Evolutionary conservation across 2,113 vertebrate species (phyloP), one percentile per base, ranked within the genome.

Genomic region (Origma solitaria): DNA sequence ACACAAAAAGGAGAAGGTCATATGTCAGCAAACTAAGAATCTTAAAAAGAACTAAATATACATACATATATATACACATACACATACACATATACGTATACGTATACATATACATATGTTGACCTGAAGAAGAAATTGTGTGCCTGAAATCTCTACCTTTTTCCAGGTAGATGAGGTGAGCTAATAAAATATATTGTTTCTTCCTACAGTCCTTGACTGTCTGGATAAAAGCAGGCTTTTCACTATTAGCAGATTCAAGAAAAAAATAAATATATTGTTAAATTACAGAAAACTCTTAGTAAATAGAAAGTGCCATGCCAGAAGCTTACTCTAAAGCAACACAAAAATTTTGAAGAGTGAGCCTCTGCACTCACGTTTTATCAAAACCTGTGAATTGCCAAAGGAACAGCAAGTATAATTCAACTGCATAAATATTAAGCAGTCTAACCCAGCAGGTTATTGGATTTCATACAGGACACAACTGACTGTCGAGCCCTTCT

Each of bases 401-500:
- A 88, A 77, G 62, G 64, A 93, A 66, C 68, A 82, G 58, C 58
- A 77, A 94, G 80, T 38, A 23, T 68, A 90, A 89, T 85, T 94
- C 83, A 88, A 58, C 44, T 28, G 62, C 45, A 86, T 37, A 60
- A 87, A 76, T 71, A 89, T 49, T 71, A 53, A 76, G 49, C 37
- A 56, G 65, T 42, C 57, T 85, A 50, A 61, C 31, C 24, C 91
- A 95, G 91, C 82, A 79, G 72, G 94, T 71, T 64, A 57, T 12
- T 95, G 71, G 75, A 88, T 84, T 80, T 68, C 62, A 37, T 33
- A 31, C 30, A 86, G 72, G 69, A 60, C 57, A 38, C 0, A 0
- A 38, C 10, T 90, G 77, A 37, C 33, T 66, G 45, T 47, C 9
- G 14, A 88, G 71, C 22, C 42, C 21, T 90, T 80, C 45, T 82